Base-by-base conservation (phyloP, 2,888 invertebrate species). In the Drosophila kanekoi region DNA sequence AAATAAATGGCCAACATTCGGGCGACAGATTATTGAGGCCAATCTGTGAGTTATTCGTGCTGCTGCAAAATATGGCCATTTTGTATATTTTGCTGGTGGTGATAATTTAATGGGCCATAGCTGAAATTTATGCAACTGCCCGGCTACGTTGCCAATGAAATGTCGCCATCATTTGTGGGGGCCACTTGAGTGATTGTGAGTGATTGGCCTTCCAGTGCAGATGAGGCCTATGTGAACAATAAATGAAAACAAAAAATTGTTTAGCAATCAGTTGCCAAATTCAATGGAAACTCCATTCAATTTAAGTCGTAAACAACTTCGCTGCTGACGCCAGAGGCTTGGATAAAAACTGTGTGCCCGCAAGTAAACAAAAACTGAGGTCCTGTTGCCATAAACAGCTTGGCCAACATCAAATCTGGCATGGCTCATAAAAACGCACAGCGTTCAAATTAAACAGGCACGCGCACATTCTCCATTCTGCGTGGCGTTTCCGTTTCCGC, bases 31-130 rank as follows among this genome's bases (percentile, higher is more conserved):
- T 81, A 84, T 84, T 67, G 61, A 45, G 52, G 53, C 35, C 18
- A 45, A 61, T 40, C 71, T 47, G 59, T 44, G 62, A 66, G 43
- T 40, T 71, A 53, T 49, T 59, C 41, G 53, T 58, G 64, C 48
- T 51, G 44, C 82, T 82, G 82, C 86, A 79, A 85, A 73, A 87
- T 82, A 79, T 82, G 77, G 65, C 68, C 69, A 79, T 81, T 84
- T 70, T 45, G 4, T 59, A 43, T 40, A 20, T 18, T 48, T 18
- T 54, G 67, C 47, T 65, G 38, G 10, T 73, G 61, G 71, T 68
- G 68, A 74, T 85, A 79, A 76, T 65, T 64, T 65, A 70, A 57
- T 52, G 54, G 53, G 23, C 18, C 41, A 66, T 53, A 68, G 33
- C 64, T 32, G 20, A 51, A 82, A 87, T 83, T 87, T 87, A 77